Base-by-base conservation (phyloP, 1,140 invertebrate genomes). In the Antheraea mylitta region DNA sequence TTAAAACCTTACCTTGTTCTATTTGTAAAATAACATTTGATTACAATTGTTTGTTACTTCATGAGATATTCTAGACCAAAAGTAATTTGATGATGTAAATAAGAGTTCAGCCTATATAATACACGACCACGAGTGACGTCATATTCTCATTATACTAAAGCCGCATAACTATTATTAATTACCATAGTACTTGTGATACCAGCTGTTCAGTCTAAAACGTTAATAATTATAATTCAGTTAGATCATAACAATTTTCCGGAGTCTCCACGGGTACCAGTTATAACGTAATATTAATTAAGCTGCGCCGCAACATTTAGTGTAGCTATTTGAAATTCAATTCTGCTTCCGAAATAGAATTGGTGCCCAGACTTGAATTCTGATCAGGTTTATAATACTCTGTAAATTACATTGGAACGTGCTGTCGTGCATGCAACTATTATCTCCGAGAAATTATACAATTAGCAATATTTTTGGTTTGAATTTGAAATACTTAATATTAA, bases 311-410 rank as follows among this genome's bases (percentile, higher is more conserved):
- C 67, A 70, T 65, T 67, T 45, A 69, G 62, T 76, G 67, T 63
- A 64, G 58, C 69, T 69, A 73, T 76, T 76, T 76, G 74, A 70
- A 73, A 76, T 76, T 76, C 74, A 71, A 70, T 76, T 71, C 71
- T 18, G 38, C 38, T 8, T 58, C 61, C 65, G 63, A 36, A 66
- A 72, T 72, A 64, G 70, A 63, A 61, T 58, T 68, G 42, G 66
- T 68, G 63, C 65, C 64, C 11, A 38, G 70, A 68, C 70, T 66
- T 66, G 70, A 72, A 72, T 72, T 22, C 62, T 68, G 67, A 72
- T 72, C 63, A 72, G 65, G 19, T 48, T 38, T 59, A 30, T 67
- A 53, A 53, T 16, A 53, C 45, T 53, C 7, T 69, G 36, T 42
- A 53, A 53, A 53, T 53, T 53, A 53, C 45, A 53, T 53, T 53